These are phyloP conservation scores for Taenaris catops DNA, from an alignment of 2,888 invertebrate genomes.

Conservation along the genomic window DNA sequence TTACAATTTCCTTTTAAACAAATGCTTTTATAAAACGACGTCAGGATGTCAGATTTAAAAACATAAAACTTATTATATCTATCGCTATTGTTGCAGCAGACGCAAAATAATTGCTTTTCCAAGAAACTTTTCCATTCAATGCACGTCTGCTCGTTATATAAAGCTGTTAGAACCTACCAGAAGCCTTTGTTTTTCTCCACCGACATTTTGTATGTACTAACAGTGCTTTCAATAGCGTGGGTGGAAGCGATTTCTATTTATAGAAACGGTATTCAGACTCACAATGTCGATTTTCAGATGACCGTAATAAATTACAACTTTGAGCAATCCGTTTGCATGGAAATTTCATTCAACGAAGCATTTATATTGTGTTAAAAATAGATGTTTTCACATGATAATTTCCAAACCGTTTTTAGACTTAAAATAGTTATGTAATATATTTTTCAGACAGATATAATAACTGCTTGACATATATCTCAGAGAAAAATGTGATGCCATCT, in stretches of 20 bases:
- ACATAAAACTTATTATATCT: conserved; percentile 6
- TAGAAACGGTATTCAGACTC: conserved; percentile 17
- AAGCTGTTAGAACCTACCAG: conserved; percentile 5
- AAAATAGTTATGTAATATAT: too few relatives aligned
- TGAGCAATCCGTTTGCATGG: conserved; percentile 1
- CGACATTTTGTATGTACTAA: conserved; percentile 6
- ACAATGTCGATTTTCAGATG: conserved; percentile 9
- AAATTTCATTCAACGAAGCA: conserved; percentile 7
- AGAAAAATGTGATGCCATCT: not conserved
- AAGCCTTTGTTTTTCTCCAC: conserved; percentile 11
- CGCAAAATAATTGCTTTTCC: conserved; percentile 11
- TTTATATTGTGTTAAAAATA: not conserved
- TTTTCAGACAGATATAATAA: not conserved
- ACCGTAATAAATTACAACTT: conserved; percentile 9
- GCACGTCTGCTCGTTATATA: conserved; percentile 14
- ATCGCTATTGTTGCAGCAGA: conserved; percentile 6
- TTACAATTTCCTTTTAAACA: too few relatives aligned
- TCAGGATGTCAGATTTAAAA: conserved; percentile 1
- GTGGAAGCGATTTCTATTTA: conserved; percentile 39
- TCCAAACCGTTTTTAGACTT: not conserved
- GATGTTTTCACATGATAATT: not conserved
- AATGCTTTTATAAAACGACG: too few relatives aligned
- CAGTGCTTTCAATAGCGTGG: conserved; percentile 22
- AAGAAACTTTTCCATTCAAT: conserved; percentile 2
- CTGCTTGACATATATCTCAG: not conserved